These are phyloP conservation scores for Vulpes ferrilata DNA, from an alignment of 2,113 vertebrate species.

Conservation along the genomic window DNA sequence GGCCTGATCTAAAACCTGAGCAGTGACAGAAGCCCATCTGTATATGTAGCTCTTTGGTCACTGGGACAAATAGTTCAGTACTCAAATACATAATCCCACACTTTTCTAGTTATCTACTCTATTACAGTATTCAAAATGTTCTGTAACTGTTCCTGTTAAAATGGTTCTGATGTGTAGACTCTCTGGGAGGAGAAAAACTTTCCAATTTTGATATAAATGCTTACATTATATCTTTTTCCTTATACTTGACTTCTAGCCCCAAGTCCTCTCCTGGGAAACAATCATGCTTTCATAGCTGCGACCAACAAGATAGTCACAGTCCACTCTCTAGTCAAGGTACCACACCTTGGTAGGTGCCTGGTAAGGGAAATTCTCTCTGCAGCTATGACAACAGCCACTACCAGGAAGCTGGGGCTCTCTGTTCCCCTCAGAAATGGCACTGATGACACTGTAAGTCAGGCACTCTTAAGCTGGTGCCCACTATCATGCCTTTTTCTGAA, in stretches of 20 bases:
- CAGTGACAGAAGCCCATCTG: slow-evolving; percentile 6
- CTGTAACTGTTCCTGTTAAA: slow-evolving; percentile 18
- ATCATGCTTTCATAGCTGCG: not conserved
- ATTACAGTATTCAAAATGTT: slow-evolving; percentile 11
- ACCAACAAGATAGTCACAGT: slow-evolving; percentile 22
- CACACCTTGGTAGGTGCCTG: not conserved
- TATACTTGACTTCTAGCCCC: not conserved
- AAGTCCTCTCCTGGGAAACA: not conserved
- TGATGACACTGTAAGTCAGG: not conserved
- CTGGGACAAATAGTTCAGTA: not conserved
- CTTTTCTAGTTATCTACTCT: not conserved
- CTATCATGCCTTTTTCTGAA: slow-evolving; percentile 37
- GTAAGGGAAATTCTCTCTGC: not conserved
- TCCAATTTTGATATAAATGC: slow-evolving; percentile 15
- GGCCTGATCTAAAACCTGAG: slow-evolving; percentile 56
- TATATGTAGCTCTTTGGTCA: not conserved
- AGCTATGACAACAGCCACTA: not conserved
- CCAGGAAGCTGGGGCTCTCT: not conserved
- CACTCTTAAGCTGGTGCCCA: not conserved
- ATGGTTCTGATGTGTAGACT: slow-evolving; percentile 8
- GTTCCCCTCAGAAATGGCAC: not conserved
- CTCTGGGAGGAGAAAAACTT: not conserved
- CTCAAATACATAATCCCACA: slow-evolving; percentile 2
- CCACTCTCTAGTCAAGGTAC: not conserved
- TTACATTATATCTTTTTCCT: slow-evolving; percentile 34